Base-by-base conservation (phyloP, 2,888 invertebrate genomes). In the Anoplius nigerrimus region DNA sequence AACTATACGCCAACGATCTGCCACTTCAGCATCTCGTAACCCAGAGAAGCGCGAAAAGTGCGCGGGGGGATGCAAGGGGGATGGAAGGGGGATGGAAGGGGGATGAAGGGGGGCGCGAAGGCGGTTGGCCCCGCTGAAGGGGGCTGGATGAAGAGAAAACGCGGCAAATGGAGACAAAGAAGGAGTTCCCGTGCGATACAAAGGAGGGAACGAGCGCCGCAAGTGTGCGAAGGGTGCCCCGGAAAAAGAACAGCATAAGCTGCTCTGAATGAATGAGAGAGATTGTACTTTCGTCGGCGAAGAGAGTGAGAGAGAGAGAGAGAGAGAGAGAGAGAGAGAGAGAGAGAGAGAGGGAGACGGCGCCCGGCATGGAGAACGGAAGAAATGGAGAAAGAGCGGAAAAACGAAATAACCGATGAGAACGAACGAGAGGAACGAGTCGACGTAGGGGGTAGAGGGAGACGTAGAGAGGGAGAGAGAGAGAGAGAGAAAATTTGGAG, bases 21-120 rank as follows among this genome's bases (percentile, higher is more conserved):
- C 42, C 56, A 34, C 58, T 58, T 58, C 22, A 46, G 20, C 22
- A 24, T 53, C 53, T 53, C 53, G 15, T 53, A 53, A 53, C 20
- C 22, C 53, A 21, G 53, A 18, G 21, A 24, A 24, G 53, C 53
- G 21, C 53, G 22, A 24, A 13, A 53, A 21, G 53, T 21, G 3
- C 53, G 22, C 2, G 1, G 22, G 22, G 4, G 53, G 2, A 5
- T 5, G 5, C 48, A n/a, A 5, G 16, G n/a, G 16, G n/a, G n/a
- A n/a, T n/a, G n/a, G n/a, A n/a, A n/a, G n/a, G n/a, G n/a, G n/a
- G n/a, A n/a, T n/a, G n/a, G 48, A n/a, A 48, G n/a, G 48, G 42
- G 42, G n/a, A 55, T 13, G 15, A 20, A 27, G 24, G 55, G n/a
- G 27, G 21, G 22, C 27, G 27, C 13, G 27, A 27, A 34, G 21